Evolutionary conservation across 1,140 invertebrate genomes (phyloP), one percentile per base, ranked within the genome.

Genomic region (Bombus waltoni): DNA sequence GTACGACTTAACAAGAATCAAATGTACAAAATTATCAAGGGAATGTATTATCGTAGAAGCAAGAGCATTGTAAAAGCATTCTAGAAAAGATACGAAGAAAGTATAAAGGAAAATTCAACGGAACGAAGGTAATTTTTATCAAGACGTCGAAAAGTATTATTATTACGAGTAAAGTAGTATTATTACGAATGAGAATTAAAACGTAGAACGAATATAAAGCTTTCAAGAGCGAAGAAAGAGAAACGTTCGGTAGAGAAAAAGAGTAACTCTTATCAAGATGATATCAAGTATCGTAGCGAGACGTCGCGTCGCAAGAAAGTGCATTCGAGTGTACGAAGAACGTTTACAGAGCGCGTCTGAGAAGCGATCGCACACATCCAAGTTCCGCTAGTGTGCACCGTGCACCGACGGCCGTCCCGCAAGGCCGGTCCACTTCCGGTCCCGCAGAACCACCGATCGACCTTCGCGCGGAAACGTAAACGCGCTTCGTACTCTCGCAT

Each of bases 401-500:
- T 81, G 85, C 87, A 80, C 53, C 47, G 74, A 93, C 92, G 93
- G 93, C 91, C 92, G 92, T 92, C 85, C 93, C 86, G 90, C 94
- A 95, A 94, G 94, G 94, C 91, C 94, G 93, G 93, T 91, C 90
- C 91, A 95, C 93, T 95, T 94, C 94, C 94, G 94, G 93, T 94
- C 88, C 89, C 89, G 88, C 87, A 86, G 85, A 94, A 81, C 88
- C 85, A 53, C 92, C 28, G 68, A 81, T 81, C 66, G 94, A 93
- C 93, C 94, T 94, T 94, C 94, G 93, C 90, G 91, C 93, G 93
- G 92, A 94, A 93, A 92, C 89, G 90, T 88, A 93, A 83, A 83
- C 81, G 81, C n/a, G 40, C 74, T 70, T 59, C 73, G n/a, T 35
- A 44, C 40, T 75, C 40, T 75, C 40, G 44, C 47, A 28, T 22